Base-by-base conservation (phyloP, 2,888 invertebrate species). In the Petrophora chlorosata region DNA sequence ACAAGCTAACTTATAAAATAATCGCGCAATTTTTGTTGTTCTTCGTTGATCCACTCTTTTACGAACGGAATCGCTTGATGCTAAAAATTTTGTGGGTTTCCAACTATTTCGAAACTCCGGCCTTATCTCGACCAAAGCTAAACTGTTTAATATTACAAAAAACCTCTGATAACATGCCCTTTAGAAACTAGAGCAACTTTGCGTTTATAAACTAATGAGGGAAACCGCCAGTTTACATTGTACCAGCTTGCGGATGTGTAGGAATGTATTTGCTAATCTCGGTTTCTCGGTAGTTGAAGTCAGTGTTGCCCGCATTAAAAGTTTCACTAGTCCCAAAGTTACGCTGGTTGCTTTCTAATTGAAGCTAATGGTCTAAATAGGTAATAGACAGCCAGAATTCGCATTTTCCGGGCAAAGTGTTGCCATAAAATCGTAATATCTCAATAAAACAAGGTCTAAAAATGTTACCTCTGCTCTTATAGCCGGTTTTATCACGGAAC, bases 271-370 rank as follows among this genome's bases (percentile, higher is more conserved):
- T 25, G 16, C 5, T 36, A 7, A 45, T 42, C 34, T 43, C 46
- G 17, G 17, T 35, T 7, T 33, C 14, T 22, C n/a, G 3, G 15
- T 3, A 34, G 17, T 25, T 13, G 9, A 29, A 53, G 14, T 47
- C 29, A 34, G 32, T 36, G 29, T 34, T 25, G 52, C 67, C 68
- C 69, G 69, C 65, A 69, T 69, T 56, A 57, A 59, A 68, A 65
- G 55, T 63, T 67, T 34, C 29, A 5, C 10, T 59, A 55, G 23
- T 33, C 26, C 28, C 56, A 56, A 63, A 61, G 25, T 59, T 58
- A 28, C 55, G 35, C 44, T 51, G 36, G 46, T 41, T 43, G 28
- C 28, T 33, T 34, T 53, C 49, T 53, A 55, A 60, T 59, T 62
- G 59, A 63, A 54, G 53, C 41, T 26, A 56, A 53, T 40, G 50